These are phyloP conservation scores for Chrysomela aeneicollis DNA, from an alignment of 2,888 invertebrate genomes.

Conservation along the genomic window DNA sequence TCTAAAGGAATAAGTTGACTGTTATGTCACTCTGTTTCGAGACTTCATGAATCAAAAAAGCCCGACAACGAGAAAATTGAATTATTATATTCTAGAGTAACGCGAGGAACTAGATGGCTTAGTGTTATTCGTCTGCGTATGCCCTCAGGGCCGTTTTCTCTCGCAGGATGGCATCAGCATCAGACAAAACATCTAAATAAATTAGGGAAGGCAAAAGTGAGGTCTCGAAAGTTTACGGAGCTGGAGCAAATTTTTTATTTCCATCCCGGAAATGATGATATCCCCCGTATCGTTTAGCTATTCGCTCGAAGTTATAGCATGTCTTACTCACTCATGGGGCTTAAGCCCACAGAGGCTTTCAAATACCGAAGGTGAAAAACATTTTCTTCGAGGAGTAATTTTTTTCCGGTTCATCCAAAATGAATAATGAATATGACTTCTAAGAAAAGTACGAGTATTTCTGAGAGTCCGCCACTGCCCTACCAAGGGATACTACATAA, in stretches of 20 bases:
- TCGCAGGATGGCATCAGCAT: constrained; percentile 16
- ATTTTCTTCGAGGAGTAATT: no score
- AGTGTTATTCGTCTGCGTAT: neutral
- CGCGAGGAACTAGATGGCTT: neutral
- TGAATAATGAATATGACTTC: no score
- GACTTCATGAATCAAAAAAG: neutral
- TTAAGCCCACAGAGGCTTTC: no score
- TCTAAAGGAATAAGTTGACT: neutral
- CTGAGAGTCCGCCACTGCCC: neutral
- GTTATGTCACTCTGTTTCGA: neutral
- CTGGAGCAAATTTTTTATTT: neutral
- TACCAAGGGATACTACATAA: neutral
- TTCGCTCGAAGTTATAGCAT: neutral
- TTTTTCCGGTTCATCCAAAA: no score
- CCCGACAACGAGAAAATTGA: neutral
- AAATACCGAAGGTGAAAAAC: no score
- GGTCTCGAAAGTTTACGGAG: constrained; percentile 15
- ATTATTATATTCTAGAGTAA: constrained; percentile 7
- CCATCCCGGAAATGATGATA: neutral
- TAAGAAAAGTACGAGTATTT: no score
- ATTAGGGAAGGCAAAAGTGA: constrained; percentile 26
- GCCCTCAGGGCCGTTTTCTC: neutral
- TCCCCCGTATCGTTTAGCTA: neutral
- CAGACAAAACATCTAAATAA: constrained; percentile 29
- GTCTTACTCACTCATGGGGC: no score